These are phyloP conservation scores for Sebastes fasciatus DNA, from an alignment of 2,113 vertebrate genomes.

Conservation along the genomic window DNA sequence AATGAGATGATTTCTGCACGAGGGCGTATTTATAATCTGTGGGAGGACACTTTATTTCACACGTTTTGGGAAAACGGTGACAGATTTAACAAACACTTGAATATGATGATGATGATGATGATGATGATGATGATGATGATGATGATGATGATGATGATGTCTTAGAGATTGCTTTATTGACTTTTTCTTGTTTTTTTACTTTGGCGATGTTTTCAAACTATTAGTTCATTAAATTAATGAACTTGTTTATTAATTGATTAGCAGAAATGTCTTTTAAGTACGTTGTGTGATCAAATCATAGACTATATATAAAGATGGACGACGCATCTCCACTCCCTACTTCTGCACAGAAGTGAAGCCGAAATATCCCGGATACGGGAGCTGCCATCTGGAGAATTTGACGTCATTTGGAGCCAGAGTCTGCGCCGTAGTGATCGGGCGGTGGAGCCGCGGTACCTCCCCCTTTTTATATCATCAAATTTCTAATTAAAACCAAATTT, in stretches of 20 bases:
- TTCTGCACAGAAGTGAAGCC: no score
- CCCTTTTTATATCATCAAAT: no score
- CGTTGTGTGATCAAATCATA: not conserved
- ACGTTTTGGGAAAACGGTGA: conserved; percentile 42
- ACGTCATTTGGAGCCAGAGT: no score
- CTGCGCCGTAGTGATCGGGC: no score
- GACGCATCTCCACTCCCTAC: no score
- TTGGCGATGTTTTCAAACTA: conserved; percentile 57
- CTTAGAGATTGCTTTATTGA: conserved; percentile 63
- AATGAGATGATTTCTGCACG: not conserved
- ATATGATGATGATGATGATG: not conserved
- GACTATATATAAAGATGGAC: no score
- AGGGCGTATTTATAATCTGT: not conserved
- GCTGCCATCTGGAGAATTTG: no score
- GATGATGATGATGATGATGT: conserved; percentile 31
- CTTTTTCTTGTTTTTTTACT: conserved; percentile 64
- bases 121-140: not conserved
- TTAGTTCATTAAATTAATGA: conserved; percentile 78
- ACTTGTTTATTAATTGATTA: conserved; percentile 59
- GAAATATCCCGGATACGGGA: no score
- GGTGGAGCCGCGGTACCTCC: no score
- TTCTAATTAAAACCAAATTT: no score
- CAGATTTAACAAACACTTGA: conserved; percentile 47
- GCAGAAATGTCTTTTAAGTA: conserved; percentile 42
- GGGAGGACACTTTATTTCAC: not conserved